phyloP scores from a whole-genome alignment of 2,888 invertebrate genomes.

The Margaritifera margaritifera region DNA sequence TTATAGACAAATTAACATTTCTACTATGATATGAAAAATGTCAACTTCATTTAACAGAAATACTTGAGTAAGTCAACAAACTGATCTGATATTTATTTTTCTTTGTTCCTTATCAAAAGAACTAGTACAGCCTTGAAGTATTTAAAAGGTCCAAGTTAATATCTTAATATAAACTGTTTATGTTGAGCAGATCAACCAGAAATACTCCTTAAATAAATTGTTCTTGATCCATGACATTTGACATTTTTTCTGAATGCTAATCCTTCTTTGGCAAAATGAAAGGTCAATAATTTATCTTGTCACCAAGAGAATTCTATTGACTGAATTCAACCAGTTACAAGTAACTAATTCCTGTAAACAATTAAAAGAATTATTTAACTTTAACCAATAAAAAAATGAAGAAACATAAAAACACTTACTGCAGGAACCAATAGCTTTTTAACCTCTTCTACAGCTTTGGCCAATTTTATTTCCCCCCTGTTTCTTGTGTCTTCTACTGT shows the following conservation, averaged over 20 bases:
- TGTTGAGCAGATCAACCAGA: too few species aligned
- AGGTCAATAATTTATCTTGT: too few species aligned
- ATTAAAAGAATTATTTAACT: background rate
- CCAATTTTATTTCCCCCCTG: conserved; percentile 93
- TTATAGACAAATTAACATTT: too few species aligned
- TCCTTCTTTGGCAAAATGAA: too few species aligned
- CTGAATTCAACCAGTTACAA: background rate
- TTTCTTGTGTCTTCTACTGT: conserved; percentile 99
- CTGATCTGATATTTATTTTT: background rate
- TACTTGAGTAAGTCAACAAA: background rate
- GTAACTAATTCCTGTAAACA: background rate
- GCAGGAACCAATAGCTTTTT: conserved; percentile 98
- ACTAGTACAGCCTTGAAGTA: too few species aligned
- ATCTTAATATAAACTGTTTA: too few species aligned
- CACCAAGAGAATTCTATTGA: background rate
- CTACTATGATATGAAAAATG: too few species aligned
- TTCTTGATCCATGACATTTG: too few species aligned
- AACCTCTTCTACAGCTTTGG: conserved; percentile 97
- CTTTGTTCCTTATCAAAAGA: too few species aligned
- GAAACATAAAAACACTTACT: conserved; percentile 72
- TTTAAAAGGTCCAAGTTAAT: too few species aligned
- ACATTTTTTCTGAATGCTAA: too few species aligned
- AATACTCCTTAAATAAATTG: too few species aligned
- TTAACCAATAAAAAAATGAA: background rate
- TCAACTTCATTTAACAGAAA: background rate